Conservation (phyloP, 2,113 vertebrate genomes). For the Coturnix japonica region DNA sequence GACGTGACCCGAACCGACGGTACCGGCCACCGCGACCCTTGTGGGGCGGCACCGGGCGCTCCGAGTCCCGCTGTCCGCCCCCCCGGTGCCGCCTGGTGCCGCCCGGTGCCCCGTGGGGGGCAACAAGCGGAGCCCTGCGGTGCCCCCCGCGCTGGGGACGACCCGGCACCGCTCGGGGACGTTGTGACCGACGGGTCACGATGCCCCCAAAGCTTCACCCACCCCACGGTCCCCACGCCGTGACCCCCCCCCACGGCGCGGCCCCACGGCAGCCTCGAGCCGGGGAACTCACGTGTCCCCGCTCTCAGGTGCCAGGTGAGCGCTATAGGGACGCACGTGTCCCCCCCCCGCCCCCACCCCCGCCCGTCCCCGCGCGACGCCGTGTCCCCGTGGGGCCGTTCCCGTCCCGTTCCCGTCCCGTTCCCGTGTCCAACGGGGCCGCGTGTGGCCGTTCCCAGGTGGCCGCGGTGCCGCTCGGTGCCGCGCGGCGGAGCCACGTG, state of each 20-base stretch:
- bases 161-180: not conserved
- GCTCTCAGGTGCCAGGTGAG: not conserved
- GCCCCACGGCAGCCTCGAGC: not conserved
- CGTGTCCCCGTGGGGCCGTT: not conserved
- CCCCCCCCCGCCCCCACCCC: not conserved
- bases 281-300: not conserved
- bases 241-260: not conserved
- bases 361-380: not conserved
- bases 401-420: not conserved
- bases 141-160: not conserved
- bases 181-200: too few relatives aligned
- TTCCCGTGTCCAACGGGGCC: too few relatives aligned
- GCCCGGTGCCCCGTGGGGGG: too few relatives aligned
- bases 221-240: not conserved
- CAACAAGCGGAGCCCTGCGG: too few relatives aligned
- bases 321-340: not conserved
- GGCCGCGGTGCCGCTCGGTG: too few relatives aligned
- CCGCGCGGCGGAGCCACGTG: too few relatives aligned
- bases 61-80: too few relatives aligned
- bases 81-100: too few relatives aligned
- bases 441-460: too few relatives aligned
- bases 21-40: too few relatives aligned
- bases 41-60: too few relatives aligned
- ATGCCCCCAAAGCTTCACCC: not conserved
- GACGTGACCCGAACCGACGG: too few relatives aligned